A percentile compares a stretch with the other conserved stretches of the same genome.
Conservation (phyloP, 2,113 vertebrate species). For the Cyanoderma ruficeps region DNA sequence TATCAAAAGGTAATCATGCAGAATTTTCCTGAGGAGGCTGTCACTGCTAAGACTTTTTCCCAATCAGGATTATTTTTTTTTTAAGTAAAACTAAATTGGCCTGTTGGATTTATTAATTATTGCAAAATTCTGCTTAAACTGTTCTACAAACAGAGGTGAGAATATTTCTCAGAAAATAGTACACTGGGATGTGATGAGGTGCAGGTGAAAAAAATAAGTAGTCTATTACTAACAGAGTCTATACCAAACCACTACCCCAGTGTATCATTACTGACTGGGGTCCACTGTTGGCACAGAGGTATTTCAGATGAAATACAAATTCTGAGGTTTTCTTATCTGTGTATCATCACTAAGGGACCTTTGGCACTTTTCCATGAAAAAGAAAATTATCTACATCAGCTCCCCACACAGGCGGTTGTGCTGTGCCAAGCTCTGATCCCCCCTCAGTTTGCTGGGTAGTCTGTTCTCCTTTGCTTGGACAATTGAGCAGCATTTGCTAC, state of each 20-base stretch:
- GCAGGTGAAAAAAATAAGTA: neutral
- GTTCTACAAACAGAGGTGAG: neutral
- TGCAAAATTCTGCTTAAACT: neutral
- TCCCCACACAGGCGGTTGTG: neutral
- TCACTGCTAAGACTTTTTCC: neutral
- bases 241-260: neutral
- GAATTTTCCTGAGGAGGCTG: neutral
- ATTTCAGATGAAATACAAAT: neutral
- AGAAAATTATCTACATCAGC: neutral
- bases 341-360: neutral
- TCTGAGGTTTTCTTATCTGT: neutral
- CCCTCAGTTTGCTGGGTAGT: neutral
- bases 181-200: neutral
- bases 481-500: slow-evolving; percentile 13
- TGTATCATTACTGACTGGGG: neutral
- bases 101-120: neutral
- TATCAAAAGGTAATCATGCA: neutral
- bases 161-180: neutral
- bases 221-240: neutral
- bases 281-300: neutral
- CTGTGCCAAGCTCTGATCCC: neutral
- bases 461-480: neutral
- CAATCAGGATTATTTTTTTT: neutral
- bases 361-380: neutral
- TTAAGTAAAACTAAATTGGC: neutral